Evolutionary conservation across 2,797 vertebrate species (phyloP), one percentile per base, ranked within the genome.

Genomic region (Falco novaeseelandiae): DNA sequence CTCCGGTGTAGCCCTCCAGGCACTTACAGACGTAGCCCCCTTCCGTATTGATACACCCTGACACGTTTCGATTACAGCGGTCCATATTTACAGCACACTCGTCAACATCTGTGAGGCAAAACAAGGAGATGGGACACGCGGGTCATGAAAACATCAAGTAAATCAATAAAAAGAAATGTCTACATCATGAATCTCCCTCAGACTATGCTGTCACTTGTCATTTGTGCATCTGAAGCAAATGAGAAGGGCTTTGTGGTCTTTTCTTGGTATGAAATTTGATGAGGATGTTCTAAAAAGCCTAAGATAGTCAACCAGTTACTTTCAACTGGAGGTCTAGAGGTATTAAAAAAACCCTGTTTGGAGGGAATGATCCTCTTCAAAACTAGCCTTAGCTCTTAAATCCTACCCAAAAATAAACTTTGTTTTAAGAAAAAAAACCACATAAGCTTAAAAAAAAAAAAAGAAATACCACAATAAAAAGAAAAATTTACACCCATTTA

Each of bases 11-110:
- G 48, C 98, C 98, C 44, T 96, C 85, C 34, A 92, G 97, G 92
- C 98, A 99, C 26, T 76, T 93, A 52, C 98, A 98, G 73, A 98
- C 97, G 1, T 98, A 98, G 79, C 98, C 88, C 2, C 98, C 98
- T 59, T 98, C 98, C 0, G 98, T 98, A 48, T 98, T 99, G 95
- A 98, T 83, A 55, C 98, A 98, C 67, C 42, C 21, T 0, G 98
- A 97, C 12, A 95, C 76, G 1, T 79, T 84, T 6, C 79, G 55
- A 7, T 97, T 95, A 66, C 98, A 99, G 46, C 6, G 74, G 10
- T 95, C 82, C 71, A 48, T 48, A 5, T 44, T 89, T 30, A 32
- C 40, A 8, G 77, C 86, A 51, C 98, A 98, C 93, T 98, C 98
- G 30, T 98, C 98, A 59, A 98, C 51, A 62, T 99, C 98, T 99